Conservation (phyloP, 1,140 invertebrate genomes). For the Eumeta japonica region DNA sequence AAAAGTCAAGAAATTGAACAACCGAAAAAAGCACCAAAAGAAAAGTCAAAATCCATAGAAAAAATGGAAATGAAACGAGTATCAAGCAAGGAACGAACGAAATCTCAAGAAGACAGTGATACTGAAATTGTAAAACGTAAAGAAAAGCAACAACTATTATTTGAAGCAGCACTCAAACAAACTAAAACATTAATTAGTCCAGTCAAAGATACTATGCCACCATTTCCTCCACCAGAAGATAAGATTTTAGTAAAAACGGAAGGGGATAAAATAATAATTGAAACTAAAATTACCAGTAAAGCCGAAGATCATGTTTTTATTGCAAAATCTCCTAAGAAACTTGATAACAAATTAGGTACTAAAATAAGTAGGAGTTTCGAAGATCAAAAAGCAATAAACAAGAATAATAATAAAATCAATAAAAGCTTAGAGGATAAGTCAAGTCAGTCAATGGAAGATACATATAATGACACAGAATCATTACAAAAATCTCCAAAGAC, state of each 20-base stretch:
- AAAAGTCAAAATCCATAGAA: conserved; percentile 66
- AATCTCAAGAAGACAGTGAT: conserved; percentile 68
- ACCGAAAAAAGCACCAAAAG: conserved; percentile 59
- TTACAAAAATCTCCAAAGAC: conserved; percentile 62
- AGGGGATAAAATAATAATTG: conserved; percentile 65
- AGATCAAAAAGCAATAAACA: conserved; percentile 56
- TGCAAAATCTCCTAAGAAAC: conserved; percentile 67
- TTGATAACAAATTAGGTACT: conserved; percentile 63
- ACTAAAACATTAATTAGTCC: conserved; percentile 69
- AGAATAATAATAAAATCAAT: conserved; percentile 56
- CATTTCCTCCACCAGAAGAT: conserved; percentile 68
- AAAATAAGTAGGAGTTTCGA: conserved; percentile 70
- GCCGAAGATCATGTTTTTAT: conserved; percentile 67
- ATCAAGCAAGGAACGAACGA: conserved; percentile 66
- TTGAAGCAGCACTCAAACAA: conserved; percentile 69
- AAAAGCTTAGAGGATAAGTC: conserved; percentile 62
- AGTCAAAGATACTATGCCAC: conserved; percentile 65
- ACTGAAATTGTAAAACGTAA: conserved; percentile 67
- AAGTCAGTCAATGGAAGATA: conserved; percentile 62
- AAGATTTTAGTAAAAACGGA: conserved; percentile 64
- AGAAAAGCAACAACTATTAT: conserved; percentile 69
- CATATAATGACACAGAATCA: conserved; percentile 56
- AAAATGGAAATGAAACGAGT: conserved; percentile 61
- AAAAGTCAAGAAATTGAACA: conserved; percentile 65
- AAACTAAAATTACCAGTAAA: conserved; percentile 63